phyloP scores from a whole-genome alignment of 2,888 invertebrate species.

The Epirrita christyi region DNA sequence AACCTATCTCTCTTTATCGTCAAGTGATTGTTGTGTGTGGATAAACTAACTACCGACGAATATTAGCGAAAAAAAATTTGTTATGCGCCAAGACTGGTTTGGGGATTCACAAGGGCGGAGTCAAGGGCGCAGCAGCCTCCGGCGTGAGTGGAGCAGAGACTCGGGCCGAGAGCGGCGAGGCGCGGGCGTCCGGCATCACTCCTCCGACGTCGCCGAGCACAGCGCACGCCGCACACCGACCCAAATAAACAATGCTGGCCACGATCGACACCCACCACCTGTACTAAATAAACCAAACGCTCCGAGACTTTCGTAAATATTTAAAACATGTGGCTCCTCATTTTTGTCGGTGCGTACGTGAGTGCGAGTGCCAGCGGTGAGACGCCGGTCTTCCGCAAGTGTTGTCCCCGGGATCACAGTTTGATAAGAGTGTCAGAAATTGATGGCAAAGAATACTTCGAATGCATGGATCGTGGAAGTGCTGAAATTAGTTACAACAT shows the following conservation, averaged over 20 bases:
- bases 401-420: conserved; percentile 64
- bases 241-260: conserved; percentile 66
- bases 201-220: conserved; percentile 57
- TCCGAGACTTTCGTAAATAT: conserved; percentile 35
- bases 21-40: not conserved
- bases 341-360: conserved; percentile 53
- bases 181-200: conserved; percentile 49
- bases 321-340: conserved; percentile 60
- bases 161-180: conserved; percentile 36
- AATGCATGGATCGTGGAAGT: conserved; percentile 59
- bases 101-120: conserved; percentile 33
- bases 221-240: conserved; percentile 56
- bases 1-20: not conserved
- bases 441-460: conserved; percentile 48
- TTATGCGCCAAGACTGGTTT: conserved; percentile 22
- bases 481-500: conserved; percentile 51
- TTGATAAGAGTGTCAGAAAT: conserved; percentile 58
- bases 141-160: conserved; percentile 40
- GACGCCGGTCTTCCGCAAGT: conserved; percentile 65
- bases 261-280: conserved; percentile 67
- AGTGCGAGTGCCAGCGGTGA: conserved; percentile 46
- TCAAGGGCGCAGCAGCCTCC: conserved; percentile 76
- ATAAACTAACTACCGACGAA: not conserved
- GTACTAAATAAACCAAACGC: conserved; percentile 55
- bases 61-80: conserved; percentile 8